phyloP scores from a whole-genome alignment of 2,888 invertebrate species.

The Plagodis dolabraria region DNA sequence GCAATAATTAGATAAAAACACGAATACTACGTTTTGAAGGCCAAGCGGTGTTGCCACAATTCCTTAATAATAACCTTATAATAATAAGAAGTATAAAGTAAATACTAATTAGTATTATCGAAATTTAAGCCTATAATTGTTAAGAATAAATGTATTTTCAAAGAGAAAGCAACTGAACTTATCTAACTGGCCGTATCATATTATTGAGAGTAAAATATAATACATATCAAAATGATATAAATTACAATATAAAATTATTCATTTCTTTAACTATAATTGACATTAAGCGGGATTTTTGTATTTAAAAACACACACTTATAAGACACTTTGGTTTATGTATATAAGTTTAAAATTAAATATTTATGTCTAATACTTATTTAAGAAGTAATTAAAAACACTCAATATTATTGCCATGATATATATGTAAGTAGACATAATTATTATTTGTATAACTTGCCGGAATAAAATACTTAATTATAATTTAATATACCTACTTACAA shows the following conservation, averaged over 20 bases:
- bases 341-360: conserved; percentile 24
- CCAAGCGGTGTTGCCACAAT: conserved; percentile 84
- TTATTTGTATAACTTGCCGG: background rate
- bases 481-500: background rate
- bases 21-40: conserved; percentile 78
- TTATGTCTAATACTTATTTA: conserved; percentile 17
- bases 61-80: conserved; percentile 40
- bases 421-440: background rate
- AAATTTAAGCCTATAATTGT: conserved; percentile 55
- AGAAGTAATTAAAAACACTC: conserved; percentile 13
- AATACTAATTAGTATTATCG: conserved; percentile 38
- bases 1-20: conserved; percentile 55
- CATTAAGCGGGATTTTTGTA: conserved; percentile 72
- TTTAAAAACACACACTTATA: conserved; percentile 48
- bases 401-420: conserved; percentile 30
- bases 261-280: conserved; percentile 78
- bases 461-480: background rate
- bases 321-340: conserved; percentile 67
- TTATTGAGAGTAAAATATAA: conserved; percentile 41
- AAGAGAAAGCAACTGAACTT: conserved; percentile 30
- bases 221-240: conserved; percentile 42
- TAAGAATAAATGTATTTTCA: conserved; percentile 20
- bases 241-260: conserved; percentile 62
- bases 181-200: conserved; percentile 47
- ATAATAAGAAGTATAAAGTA: conserved; percentile 1